These are phyloP conservation scores for Lophotis ruficrista DNA, from an alignment of 2,113 vertebrate genomes.

Conservation along the genomic window DNA sequence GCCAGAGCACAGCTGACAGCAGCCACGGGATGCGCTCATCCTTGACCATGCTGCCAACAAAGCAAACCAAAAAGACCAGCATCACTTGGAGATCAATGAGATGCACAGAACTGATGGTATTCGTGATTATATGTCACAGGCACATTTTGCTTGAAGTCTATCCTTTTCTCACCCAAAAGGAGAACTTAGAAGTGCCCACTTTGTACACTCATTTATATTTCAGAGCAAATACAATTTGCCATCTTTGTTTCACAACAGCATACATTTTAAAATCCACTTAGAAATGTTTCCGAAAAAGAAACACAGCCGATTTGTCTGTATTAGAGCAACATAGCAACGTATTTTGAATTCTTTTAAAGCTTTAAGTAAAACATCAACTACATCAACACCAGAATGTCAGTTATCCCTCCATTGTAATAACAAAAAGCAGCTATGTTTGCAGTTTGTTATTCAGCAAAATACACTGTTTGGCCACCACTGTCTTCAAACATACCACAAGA, in stretches of 20 bases:
- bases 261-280: slow-evolving; percentile 3
- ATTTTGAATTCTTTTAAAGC: slow-evolving; percentile 32
- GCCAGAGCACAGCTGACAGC: slow-evolving; percentile 7
- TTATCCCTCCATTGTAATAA: slow-evolving; percentile 47
- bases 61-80: not conserved
- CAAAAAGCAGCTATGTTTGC: slow-evolving; percentile 52
- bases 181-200: not conserved
- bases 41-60: not conserved
- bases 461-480: slow-evolving; percentile 15
- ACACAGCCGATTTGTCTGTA: not conserved
- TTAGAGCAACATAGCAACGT: slow-evolving; percentile 20
- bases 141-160: not conserved
- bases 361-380: slow-evolving; percentile 37
- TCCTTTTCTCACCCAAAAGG: not conserved
- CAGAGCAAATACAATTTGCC: not conserved
- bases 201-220: not conserved
- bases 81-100: not conserved
- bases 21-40: not conserved
- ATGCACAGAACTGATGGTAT: not conserved
- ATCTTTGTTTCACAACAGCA: not conserved
- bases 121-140: not conserved
- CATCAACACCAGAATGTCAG: slow-evolving; percentile 26
- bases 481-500: slow-evolving; percentile 58
- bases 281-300: not conserved
- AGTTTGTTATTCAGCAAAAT: slow-evolving; percentile 35